Base-by-base conservation (phyloP, 1,140 invertebrate species). In the Pararge aegeria region DNA sequence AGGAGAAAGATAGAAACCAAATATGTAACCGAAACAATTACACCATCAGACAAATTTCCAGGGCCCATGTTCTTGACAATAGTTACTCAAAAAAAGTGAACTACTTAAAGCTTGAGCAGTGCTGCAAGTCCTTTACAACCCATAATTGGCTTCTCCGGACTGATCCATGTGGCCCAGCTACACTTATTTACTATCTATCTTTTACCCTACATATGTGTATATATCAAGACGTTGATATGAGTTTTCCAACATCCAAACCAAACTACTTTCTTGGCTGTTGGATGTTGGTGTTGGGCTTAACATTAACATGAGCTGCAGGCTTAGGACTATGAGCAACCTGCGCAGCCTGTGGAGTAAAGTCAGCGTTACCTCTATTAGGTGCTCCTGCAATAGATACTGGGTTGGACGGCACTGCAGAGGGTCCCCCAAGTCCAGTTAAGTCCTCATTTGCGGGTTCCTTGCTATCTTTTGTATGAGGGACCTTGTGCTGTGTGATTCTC, bases 401-500 rank as follows among this genome's bases (percentile, higher is more conserved):
- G 78, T 96, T 97, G 16, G 95, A 93, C 5, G 94, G 94, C 66
- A 93, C 90, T 46, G 82, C 90, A 12, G 91, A 87, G 0, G 92
- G 91, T 0, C 89, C 87, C 0, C 85, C 75, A 0, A 90, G 82
- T 10, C 89, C 87, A 2, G 84, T 85, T 46, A 88, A 59, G 53
- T 86, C 86, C 61, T 88, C 84, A 44, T 79, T 78, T 29, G 91
- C 83, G 6, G 86, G 75, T 73, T 92, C 92, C 75, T 93, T 94
- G 2, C 89, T 73, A 20, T 93, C 92, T 61, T 92, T 92, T 52
- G 94, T 76, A 37, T 93, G 93, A 2, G 94, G 92, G 5, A 90
- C 90, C 86, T 97, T 97, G 75, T 97, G 95, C 70, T 97, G 96
- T 4, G 95, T 96, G 74, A 98, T 97, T 61, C 97, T 92, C 96